Evolutionary conservation across 2,888 invertebrate genomes (phyloP), one percentile per base, ranked within the genome.

Genomic region (Tachina fera): DNA sequence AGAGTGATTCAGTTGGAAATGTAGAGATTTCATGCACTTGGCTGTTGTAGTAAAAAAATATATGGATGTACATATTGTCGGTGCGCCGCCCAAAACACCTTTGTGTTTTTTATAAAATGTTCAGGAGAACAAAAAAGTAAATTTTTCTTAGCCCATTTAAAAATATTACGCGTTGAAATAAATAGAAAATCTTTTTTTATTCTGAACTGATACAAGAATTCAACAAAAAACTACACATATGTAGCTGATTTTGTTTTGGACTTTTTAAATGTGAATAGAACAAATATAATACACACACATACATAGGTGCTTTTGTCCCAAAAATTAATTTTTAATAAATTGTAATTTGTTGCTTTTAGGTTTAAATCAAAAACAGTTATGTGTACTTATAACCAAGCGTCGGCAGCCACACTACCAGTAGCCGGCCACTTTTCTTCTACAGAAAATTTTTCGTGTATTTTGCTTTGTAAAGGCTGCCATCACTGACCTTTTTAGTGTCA

Each of bases 331-430:
- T 22, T 22, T 22, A 22, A 2, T 22, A 14, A 60, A 60, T 39
- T 60, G 58, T 60, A 65, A 65, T 22, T n/a, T n/a, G n/a, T n/a
- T n/a, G 43, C 16, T 65, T 65, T 65, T 65, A 65, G 16, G 45
- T 65, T 47, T 43, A 65, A 63, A 63, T 63, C 43, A 63, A 63
- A 41, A 63, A 43, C 63, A 10, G 45, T 47, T 65, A 65, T 65
- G 63, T 47, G 63, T 60, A 65, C 45, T 67, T 67, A 49, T 31
- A 67, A 67, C 67, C 16, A 19, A 49, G 22, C 22, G 22, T 22
- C 22, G 22, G 22, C 22, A 22, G 22, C 22, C 22, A 22, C 22
- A n/a, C n/a, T n/a, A n/a, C n/a, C n/a, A n/a, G n/a, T n/a, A n/a
- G n/a, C n/a, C n/a, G n/a, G n/a, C n/a, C n/a, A n/a, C n/a, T n/a